Conservation (phyloP, 1,140 invertebrate genomes). For the Drosophila dunni region DNA sequence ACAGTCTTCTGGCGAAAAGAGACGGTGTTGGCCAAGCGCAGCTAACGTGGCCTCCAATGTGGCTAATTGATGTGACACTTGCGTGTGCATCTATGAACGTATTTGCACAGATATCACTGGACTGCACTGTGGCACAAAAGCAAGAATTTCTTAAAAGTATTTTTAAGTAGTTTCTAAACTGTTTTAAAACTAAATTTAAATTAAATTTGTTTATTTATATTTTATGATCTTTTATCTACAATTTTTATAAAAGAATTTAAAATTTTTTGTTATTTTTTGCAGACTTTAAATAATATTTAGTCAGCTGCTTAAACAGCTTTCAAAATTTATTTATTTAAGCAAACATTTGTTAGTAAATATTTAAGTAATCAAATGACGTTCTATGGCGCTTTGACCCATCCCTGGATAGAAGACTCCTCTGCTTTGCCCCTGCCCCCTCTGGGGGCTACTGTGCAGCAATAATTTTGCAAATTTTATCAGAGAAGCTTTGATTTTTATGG, state of each 20-base stretch:
- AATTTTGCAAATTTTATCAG: constrained; percentile 66
- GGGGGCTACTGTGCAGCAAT: constrained; percentile 55
- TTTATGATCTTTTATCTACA: no score
- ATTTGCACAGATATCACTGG: constrained; percentile 31
- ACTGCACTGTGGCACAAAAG: constrained; percentile 14
- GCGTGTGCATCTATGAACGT: constrained; percentile 57
- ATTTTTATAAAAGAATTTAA: no score
- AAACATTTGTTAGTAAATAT: no score
- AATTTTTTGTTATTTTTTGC: no score
- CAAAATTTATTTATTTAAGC: no score
- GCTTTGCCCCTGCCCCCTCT: neutral
- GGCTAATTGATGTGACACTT: constrained; percentile 66
- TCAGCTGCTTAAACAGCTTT: no score
- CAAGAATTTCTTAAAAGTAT: no score
- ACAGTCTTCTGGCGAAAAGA: constrained; percentile 18
- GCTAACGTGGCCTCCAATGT: constrained; percentile 24
- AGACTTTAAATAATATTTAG: no score
- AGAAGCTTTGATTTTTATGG: constrained; percentile 63
- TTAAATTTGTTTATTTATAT: neutral
- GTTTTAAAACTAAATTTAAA: neutral
- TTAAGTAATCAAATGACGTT: constrained; percentile 16
- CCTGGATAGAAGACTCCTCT: neutral
- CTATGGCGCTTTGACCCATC: constrained; percentile 39
- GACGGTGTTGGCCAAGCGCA: neutral
- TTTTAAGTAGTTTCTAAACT: no score